Percentiles rank a stretch among this genome's conserved stretches.
phyloP scores from a whole-genome alignment of 2,888 invertebrate genomes.

The Eupithecia centaureata region DNA sequence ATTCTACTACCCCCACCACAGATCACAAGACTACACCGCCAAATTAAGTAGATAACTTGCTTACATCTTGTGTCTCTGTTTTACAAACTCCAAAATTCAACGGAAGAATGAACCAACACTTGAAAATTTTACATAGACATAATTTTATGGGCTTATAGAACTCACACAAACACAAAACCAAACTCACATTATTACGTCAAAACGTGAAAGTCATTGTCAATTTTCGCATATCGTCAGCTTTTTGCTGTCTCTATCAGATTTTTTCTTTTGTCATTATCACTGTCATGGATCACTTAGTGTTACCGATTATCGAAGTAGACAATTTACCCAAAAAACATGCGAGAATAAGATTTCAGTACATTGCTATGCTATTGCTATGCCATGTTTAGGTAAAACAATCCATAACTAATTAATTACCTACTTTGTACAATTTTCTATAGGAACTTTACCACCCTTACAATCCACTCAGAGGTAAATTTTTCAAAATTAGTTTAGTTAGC shows the following conservation, averaged over 20 bases:
- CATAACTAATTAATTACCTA: too few relatives aligned
- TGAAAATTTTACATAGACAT: not conserved
- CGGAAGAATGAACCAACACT: not conserved
- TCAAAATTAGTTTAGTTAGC: too few relatives aligned
- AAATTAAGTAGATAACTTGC: slow-evolving; percentile 8
- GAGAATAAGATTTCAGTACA: too few relatives aligned
- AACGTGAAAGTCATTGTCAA: too few relatives aligned
- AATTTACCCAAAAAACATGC: not conserved
- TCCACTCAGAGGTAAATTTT: too few relatives aligned
- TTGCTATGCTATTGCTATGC: too few relatives aligned
- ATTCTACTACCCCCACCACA: slow-evolving; percentile 46
- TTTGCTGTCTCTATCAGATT: not conserved
- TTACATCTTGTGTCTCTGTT: not conserved
- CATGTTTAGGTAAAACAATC: too few relatives aligned
- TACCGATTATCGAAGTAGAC: not conserved
- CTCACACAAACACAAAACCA: not conserved
- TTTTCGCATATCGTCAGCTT: not conserved
- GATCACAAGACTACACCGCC: slow-evolving; percentile 10
- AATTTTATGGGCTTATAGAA: not conserved
- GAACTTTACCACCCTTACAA: too few relatives aligned
- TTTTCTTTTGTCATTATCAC: not conserved
- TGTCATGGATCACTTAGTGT: not conserved
- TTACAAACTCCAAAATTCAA: not conserved
- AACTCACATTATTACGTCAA: too few relatives aligned
- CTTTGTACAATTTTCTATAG: too few relatives aligned